These are phyloP conservation scores for Asbolus verrucosus DNA, from an alignment of 1,140 invertebrate genomes.

Conservation along the genomic window DNA sequence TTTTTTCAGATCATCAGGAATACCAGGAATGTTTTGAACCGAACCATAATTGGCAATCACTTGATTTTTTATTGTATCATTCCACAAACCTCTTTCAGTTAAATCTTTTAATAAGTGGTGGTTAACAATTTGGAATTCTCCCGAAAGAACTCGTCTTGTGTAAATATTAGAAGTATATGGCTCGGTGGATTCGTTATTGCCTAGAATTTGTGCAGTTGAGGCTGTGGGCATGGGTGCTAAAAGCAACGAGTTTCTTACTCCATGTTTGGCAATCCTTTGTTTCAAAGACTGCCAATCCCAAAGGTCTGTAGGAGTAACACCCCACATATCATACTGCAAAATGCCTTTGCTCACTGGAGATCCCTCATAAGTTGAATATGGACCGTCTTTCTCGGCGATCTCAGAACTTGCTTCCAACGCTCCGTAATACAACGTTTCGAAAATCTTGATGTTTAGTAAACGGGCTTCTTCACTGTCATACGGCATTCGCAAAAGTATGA, in stretches of 20 bases:
- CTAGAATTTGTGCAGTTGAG: conserved; percentile 98
- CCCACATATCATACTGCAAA: conserved; percentile 99
- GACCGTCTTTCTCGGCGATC: conserved; percentile 86
- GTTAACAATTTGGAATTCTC: conserved; percentile 93
- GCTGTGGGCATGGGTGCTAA: conserved; percentile 99
- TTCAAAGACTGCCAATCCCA: conserved; percentile 93
- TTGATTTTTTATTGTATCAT: conserved; percentile 96
- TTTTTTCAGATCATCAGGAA: conserved; percentile 90
- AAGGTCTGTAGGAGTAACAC: conserved; percentile 85
- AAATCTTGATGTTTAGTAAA: conserved; percentile 94
- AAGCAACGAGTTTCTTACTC: conserved; percentile 94
- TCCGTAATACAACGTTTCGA: conserved; percentile 98
- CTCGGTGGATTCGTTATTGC: conserved; percentile 99
- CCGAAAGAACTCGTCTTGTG: conserved; percentile 91
- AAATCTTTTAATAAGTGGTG: conserved; percentile 95
- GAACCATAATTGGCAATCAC: conserved; percentile 94
- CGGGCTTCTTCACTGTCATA: conserved; percentile 91
- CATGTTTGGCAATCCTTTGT: conserved; percentile 88
- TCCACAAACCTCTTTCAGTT: conserved; percentile 92
- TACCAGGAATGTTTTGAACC: conserved; percentile 89
- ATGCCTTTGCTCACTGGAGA: conserved; percentile 95
- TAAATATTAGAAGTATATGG: conserved; percentile 99
- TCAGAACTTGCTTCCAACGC: conserved; percentile 97
- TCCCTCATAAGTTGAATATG: conserved; percentile 93
- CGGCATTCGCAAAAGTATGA: conserved; percentile 93